phyloP scores from a whole-genome alignment of 1,140 invertebrate genomes.

The Neodiprion lecontei region DNA sequence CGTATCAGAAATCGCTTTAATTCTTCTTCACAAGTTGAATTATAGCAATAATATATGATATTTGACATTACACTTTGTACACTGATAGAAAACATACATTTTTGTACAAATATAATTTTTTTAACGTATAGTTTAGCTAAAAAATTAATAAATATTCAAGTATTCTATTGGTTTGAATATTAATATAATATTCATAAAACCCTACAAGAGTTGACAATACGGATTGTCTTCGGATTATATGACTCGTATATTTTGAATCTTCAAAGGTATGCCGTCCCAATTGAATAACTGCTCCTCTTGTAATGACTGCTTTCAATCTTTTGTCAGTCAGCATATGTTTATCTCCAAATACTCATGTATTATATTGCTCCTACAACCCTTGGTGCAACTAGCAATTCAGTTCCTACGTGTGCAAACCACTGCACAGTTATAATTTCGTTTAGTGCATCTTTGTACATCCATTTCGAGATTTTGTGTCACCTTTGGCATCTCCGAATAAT shows the following conservation, averaged over 20 bases:
- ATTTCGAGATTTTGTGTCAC: conserved; percentile 29
- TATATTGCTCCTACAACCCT: background rate
- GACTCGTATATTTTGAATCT: background rate
- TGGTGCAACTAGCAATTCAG: background rate
- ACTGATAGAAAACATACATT: conserved; percentile 5
- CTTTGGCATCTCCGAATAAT: conserved; percentile 44
- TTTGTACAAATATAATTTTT: conserved; percentile 1
- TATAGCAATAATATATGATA: background rate
- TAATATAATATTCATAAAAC: background rate
- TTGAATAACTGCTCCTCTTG: background rate
- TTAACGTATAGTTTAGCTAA: background rate
- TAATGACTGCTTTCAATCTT: no score
- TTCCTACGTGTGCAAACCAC: background rate
- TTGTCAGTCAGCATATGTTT: no score
- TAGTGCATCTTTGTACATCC: conserved; percentile 36
- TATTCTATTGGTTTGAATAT: background rate
- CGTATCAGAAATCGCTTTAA: background rate
- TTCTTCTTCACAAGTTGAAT: background rate
- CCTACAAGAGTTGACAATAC: background rate
- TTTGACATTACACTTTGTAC: conserved; percentile 6
- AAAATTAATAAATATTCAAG: background rate
- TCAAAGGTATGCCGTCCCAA: background rate
- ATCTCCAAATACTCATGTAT: conserved; percentile 6
- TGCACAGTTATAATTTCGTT: background rate
- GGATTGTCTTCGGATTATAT: background rate